Base-by-base conservation (phyloP, 2,113 vertebrate genomes). In the Motacilla tschutschensis region DNA sequence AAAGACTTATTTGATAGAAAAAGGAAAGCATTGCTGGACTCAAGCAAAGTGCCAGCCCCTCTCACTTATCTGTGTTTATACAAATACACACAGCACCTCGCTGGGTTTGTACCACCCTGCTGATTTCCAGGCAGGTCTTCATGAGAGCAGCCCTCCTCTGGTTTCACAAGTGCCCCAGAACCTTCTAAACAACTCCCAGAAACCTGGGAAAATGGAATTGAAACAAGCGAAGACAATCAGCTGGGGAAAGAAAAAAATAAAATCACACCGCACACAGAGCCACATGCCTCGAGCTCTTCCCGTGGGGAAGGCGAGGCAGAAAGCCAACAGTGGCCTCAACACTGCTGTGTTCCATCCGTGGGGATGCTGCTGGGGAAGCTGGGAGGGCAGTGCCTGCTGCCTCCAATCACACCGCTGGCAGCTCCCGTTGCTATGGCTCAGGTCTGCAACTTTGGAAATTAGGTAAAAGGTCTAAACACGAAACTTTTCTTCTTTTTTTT, bases 361-460 rank as follows among this genome's bases (percentile, higher is more conserved):
- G 77, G 48, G 72, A 83, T 70, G 53, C 60, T 22, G 48, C 62
- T 2, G 40, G 85, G 77, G 71, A 64, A 38, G 65, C 3, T 43
- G 87, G 53, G 69, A 83, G 65, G 74, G 71, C 65, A 83, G 44
- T 60, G 59, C 55, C 66, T 2, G 1, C 26, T 2, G 10, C 59
- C 81, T 87, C 74, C 66, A 85, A 57, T 91, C 57, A 66, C 67
- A 12, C 84, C 3, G 3, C 41, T 8, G 6, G 69, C 75, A 74
- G 76, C 57, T 54, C 40, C 0, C 5, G 83, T 81, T 93, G 85
- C 91, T 73, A 87, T 51, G 53, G 59, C 67, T 82, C 74, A 76
- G 80, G 85, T 87, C 84, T 38, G 67, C 94, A 93, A 88, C 80
- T 87, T 66, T 58, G 57, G 74, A 94, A 94, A 95, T 87, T 75